Evolutionary conservation across 2,888 invertebrate species (phyloP), one percentile per base, ranked within the genome.

Genomic region (Chesias legatella): DNA sequence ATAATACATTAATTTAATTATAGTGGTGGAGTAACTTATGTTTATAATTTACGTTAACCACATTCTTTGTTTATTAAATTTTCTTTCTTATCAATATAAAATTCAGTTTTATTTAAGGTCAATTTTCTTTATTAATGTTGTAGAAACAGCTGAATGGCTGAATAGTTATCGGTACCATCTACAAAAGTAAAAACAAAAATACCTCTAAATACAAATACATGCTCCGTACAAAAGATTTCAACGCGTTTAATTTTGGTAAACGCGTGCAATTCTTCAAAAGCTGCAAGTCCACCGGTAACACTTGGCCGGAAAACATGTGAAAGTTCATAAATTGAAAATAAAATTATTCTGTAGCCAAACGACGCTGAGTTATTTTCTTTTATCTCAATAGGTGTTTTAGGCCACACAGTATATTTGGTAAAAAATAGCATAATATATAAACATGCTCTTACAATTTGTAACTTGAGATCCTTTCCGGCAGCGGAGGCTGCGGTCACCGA

Each of bases 391-490:
- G 27, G 32, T n/a, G n/a, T n/a, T n/a, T n/a, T n/a, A n/a, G n/a
- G n/a, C n/a, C 13, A 36, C 34, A 46, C 9, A 25, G 11, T 20
- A 17, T 17, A 17, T 5, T 28, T 24, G 17, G 51, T 53, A 46
- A 48, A 48, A 40, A 45, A 50, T 33, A 48, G 47, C 42, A 42
- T 27, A 32, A 44, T 6, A 26, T 40, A 29, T 36, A 45, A 28
- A 35, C 35, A 28, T 33, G 28, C 37, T 57, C 85, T 85, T 91
- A 94, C 93, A 83, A 93, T 91, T 92, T 93, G 93, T 73, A 93
- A 90, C 86, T 93, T 94, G 71, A 93, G 90, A 89, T 95, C 94
- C 90, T 95, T 95, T 48, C 85, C 89, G 81, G 91, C 86, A 85
- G 92, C 81, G 41, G 82, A 71, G 47, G 86, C 86, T 32, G 85